Percentiles rank a stretch among this genome's conserved stretches.
phyloP scores from a whole-genome alignment of 2,113 vertebrate genomes.

The Bagarius yarrelli region DNA sequence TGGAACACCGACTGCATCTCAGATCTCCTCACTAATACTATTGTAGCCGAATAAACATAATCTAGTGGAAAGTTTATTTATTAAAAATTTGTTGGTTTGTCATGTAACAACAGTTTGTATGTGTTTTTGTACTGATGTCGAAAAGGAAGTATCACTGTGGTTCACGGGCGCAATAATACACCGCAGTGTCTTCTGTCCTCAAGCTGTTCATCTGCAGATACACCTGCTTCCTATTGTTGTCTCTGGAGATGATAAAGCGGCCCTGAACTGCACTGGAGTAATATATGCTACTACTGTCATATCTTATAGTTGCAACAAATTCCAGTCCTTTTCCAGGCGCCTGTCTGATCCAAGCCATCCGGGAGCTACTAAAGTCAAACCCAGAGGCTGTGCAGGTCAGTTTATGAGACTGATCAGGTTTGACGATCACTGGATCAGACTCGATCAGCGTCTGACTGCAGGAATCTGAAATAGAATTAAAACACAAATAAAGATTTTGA shows the following conservation, averaged over 20 bases:
- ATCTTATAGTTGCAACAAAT: background rate
- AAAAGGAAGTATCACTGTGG: background rate
- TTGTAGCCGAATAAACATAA: too few species aligned
- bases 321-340: conserved; percentile 26
- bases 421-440: conserved; percentile 20
- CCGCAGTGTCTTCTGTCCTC: conserved; percentile 37
- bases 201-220: conserved; percentile 53
- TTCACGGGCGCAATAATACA: conserved; percentile 41
- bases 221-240: conserved; percentile 47
- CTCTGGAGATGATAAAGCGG: conserved; percentile 54
- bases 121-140: too few species aligned
- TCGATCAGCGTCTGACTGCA: conserved; percentile 33
- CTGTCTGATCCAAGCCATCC: conserved; percentile 39
- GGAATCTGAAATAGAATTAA: conserved; percentile 18
- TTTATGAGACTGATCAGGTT: conserved; percentile 28
- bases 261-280: conserved; percentile 46
- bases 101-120: too few species aligned
- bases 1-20: too few species aligned
- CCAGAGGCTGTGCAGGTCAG: conserved; percentile 36
- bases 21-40: too few species aligned
- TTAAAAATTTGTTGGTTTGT: too few species aligned
- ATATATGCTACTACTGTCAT: background rate
- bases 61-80: too few species aligned
- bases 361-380: background rate
- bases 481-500: background rate